Base-by-base conservation (phyloP, 2,113 vertebrate genomes). In the Ornithorhynchus anatinus region DNA sequence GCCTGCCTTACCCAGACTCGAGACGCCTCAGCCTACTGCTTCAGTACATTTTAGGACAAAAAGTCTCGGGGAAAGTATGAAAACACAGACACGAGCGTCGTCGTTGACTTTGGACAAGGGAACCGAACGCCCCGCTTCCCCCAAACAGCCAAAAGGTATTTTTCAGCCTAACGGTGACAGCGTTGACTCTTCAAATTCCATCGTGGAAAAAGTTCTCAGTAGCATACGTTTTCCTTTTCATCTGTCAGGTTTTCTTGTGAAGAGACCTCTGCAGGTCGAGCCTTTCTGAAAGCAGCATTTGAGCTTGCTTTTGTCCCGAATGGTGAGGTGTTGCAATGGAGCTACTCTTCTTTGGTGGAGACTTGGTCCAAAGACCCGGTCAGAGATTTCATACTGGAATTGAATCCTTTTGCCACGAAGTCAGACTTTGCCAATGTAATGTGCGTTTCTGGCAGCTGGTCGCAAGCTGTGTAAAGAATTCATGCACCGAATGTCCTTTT, bases 21-120 rank as follows among this genome's bases (percentile, higher is more conserved):
- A 61, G 15, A 35, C 71, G 15, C 52, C 60, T 69, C 59, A 66
- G 69, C 38, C 68, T 66, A 59, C 59, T 54, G 38, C 62, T 56
- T 8, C 72, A 37, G 52, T 54, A 50, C 48, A 38, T 78, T 75
- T 70, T 72, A 59, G 51, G 76, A 66, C 75, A 77, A 66, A 79
- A 75, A 61, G 45, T 36, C 48, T 67, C 75, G 35, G 66, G n/a
- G 59, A 62, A 70, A 58, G 59, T 56, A 39, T 60, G 63, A 67
- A 67, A 79, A 54, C 50, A 70, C 51, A 64, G 56, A 68, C 67
- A 64, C 20, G 8, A n/a, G 29, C 37, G 59, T 59, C 16, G 59
- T 59, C 16, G 14, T 75, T 80, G 75, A 63, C 43, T 74, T 81
- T 77, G 66, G 66, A 69, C 65, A 35, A 74, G 33, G 51, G 20